Evolutionary conservation across 2,113 vertebrate species (phyloP).

Genomic region (Antigone vipio): DNA sequence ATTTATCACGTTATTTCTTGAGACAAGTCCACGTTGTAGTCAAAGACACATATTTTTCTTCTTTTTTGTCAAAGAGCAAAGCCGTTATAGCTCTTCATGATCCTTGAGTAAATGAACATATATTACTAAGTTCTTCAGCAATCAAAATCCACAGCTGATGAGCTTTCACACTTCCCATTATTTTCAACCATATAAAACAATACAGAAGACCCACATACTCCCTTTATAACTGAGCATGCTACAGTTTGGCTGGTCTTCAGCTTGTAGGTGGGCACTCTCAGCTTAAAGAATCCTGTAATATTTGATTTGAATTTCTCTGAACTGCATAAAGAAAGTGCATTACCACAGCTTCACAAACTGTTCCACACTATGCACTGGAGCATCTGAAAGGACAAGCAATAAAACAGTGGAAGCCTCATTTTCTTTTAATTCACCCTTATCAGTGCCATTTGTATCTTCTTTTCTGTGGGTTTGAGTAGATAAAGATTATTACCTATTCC

Average conservation of each 20-base stretch:
- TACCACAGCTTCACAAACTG: neutral
- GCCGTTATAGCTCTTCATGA: neutral
- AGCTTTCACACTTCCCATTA: neutral
- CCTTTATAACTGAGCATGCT: neutral
- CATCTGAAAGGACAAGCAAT: neutral
- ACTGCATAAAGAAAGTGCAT: neutral
- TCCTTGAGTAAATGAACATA: neutral
- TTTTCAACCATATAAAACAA: neutral
- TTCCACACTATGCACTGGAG: neutral
- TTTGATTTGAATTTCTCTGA: neutral
- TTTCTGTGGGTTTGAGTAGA: neutral
- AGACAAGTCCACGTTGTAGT: accelerated
- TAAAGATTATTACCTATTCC: neutral
- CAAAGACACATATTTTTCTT: neutral
- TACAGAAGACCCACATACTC: neutral
- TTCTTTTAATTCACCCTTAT: neutral
- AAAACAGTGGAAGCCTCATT: neutral
- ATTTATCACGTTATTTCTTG: neutral
- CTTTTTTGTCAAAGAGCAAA: neutral
- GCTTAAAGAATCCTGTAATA: neutral
- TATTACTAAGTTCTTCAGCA: neutral
- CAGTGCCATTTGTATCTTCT: neutral
- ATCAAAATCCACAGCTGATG: neutral
- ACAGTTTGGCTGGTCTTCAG: neutral
- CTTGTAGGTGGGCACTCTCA: neutral